Base-by-base conservation (phyloP, 2,113 vertebrate species). In the Phrynosoma platyrhinos region DNA sequence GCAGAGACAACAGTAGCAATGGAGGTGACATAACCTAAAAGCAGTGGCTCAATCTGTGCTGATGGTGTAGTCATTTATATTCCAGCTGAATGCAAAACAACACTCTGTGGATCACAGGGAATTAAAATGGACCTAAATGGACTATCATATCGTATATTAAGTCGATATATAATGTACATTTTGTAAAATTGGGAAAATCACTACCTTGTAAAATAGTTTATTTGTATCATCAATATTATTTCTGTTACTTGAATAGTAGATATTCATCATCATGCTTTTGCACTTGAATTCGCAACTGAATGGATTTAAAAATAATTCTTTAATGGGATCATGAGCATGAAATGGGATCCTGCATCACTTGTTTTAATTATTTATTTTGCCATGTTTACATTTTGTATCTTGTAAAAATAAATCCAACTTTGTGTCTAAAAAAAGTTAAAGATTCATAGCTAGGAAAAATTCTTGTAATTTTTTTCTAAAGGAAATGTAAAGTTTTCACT, bases 381-480 rank as follows among this genome's bases (percentile, higher is more conserved):
- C 97, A 98, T 98, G 98, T 98, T 98, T 98, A 98, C 98, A 98
- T 99, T 98, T 98, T 98, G 97, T 98, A 98, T 98, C 97, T 98
- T 97, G 97, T 98, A 98, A 97, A 98, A 98, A 98, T 97, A 98
- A 98, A 98, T 98, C 96, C 96, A 96, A 98, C 97, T 98, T 98
- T 98, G 97, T 98, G 97, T 98, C 97, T 97, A 98, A 97, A 97
- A 96, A 96, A 96, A 97, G 96, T 95, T 97, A 96, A 97, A 97
- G 96, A 97, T 97, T 97, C 97, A 97, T 97, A 97, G 97, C 94
- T 98, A 98, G 97, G 94, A 97, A 96, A 97, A 97, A 97, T 97
- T 97, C 96, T 97, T 98, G 97, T 97, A 97, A 96, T 98, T 98
- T 97, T 97, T 98, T 97, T 97, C 96, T 96, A 96, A 97, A 96